Evolutionary conservation across 2,113 vertebrate species (phyloP).

Genomic region (Rhinoderma darwinii): DNA sequence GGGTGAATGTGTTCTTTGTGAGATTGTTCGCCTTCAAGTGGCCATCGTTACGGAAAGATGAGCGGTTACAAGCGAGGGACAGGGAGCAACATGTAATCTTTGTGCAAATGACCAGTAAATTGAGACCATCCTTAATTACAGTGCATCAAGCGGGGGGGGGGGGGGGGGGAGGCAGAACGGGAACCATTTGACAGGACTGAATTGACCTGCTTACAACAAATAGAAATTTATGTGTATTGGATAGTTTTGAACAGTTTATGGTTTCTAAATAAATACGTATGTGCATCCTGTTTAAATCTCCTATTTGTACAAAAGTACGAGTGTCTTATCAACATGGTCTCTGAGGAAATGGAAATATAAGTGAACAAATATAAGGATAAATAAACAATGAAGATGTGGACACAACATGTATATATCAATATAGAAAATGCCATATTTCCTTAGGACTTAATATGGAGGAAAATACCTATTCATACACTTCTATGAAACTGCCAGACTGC

Average conservation of each 20-base stretch:
- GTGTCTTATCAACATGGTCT: constrained; percentile 5
- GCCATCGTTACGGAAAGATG: constrained; percentile 46
- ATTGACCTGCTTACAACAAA: constrained; percentile 46
- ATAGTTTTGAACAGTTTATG: constrained; percentile 28
- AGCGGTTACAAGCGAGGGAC: constrained; percentile 35
- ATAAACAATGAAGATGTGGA: neutral
- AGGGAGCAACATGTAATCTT: constrained; percentile 52
- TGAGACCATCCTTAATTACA: constrained; percentile 55
- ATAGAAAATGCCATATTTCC: neutral
- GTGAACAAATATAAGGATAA: neutral
- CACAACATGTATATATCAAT: neutral
- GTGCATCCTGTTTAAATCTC: neutral
- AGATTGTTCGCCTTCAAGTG: constrained; percentile 56
- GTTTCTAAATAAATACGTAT: neutral
- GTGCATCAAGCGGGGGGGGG: neutral
- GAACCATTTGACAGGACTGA: constrained; percentile 34
- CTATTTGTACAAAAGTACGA: neutral
- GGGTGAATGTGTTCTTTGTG: constrained; percentile 54
- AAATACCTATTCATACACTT: neutral
- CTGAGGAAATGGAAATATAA: neutral
- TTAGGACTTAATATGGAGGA: neutral
- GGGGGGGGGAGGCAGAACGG: neutral
- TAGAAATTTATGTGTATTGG: neutral
- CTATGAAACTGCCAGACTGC: neutral
- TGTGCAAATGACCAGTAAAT: constrained; percentile 59